A percentile compares a stretch with the other conserved stretches of the same genome.
These are phyloP conservation scores for Melanostoma scalare DNA, from an alignment of 2,888 invertebrate genomes.

Conservation along the genomic window DNA sequence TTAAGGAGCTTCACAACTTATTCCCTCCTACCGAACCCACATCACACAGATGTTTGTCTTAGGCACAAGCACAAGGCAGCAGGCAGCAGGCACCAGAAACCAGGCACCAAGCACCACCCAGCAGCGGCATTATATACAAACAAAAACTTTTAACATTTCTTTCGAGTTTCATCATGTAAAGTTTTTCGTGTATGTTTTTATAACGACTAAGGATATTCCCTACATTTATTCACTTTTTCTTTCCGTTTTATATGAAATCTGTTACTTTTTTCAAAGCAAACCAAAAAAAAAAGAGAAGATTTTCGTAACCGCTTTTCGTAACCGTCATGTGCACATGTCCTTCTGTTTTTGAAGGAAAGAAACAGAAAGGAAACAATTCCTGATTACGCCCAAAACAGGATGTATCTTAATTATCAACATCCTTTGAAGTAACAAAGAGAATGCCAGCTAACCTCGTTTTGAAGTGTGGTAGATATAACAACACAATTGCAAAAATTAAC, in stretches of 20 bases:
- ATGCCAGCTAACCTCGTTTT: background rate
- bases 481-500: conserved; percentile 57
- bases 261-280: background rate
- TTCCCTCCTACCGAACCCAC: background rate
- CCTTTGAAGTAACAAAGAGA: conserved; percentile 12
- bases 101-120: background rate
- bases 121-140: conserved; percentile 12
- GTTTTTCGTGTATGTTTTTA: conserved; percentile 45
- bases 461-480: conserved; percentile 19
- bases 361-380: background rate
- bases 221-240: conserved; percentile 3
- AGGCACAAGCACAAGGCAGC: background rate
- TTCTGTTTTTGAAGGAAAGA: conserved; percentile 20
- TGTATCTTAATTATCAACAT: conserved; percentile 65
- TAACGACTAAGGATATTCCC: conserved; percentile 47
- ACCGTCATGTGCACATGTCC: conserved; percentile 40
- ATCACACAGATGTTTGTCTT: conserved; percentile 5
- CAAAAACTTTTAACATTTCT: conserved; percentile 48
- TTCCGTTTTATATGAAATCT: background rate
- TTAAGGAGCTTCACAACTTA: background rate
- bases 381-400: conserved; percentile 59
- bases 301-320: conserved; percentile 19
- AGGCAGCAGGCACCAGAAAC: background rate
- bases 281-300: conserved; percentile 28
- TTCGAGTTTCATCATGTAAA: conserved; percentile 54